These are phyloP conservation scores for Enteromius trimaculatus DNA, from an alignment of 2,797 vertebrate genomes.

Conservation along the genomic window DNA sequence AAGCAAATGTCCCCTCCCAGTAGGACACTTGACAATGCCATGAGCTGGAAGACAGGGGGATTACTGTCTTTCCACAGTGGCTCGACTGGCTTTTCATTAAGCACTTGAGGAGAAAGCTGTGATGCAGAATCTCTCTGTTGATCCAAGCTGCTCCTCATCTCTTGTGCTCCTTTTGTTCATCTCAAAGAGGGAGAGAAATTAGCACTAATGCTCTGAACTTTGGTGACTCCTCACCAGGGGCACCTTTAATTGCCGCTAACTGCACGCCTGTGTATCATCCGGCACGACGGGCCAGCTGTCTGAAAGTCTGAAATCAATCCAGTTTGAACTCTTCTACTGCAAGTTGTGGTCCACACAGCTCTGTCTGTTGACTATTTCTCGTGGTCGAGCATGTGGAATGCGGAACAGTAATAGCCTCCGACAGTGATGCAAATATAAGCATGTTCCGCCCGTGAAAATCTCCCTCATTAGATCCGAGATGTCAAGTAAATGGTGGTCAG, in stretches of 20 bases:
- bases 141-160: slow-evolving; percentile 50
- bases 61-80: slow-evolving; percentile 46
- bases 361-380: slow-evolving; percentile 15
- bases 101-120: slow-evolving; percentile 38
- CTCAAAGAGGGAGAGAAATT: slow-evolving; percentile 36
- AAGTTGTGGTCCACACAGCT: slow-evolving; percentile 11
- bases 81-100: slow-evolving; percentile 45
- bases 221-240: slow-evolving; percentile 20
- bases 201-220: slow-evolving; percentile 41
- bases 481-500: slow-evolving; percentile 41
- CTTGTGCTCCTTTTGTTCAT: slow-evolving; percentile 27
- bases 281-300: slow-evolving; percentile 3
- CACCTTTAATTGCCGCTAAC: slow-evolving; percentile 23
- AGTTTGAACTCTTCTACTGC: slow-evolving; percentile 2
- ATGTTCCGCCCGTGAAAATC: slow-evolving; percentile 42
- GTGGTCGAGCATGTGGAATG: slow-evolving; percentile 27
- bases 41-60: slow-evolving; percentile 42
- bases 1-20: slow-evolving; percentile 46
- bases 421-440: slow-evolving; percentile 51
- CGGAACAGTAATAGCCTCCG: slow-evolving; percentile 25
- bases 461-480: slow-evolving; percentile 44
- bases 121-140: slow-evolving; percentile 46
- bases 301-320: slow-evolving; percentile 25
- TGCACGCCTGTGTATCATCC: slow-evolving; percentile 28
- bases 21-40: slow-evolving; percentile 40